These are phyloP conservation scores for Gavia stellata DNA, from an alignment of 2,113 vertebrate species.

Conservation along the genomic window DNA sequence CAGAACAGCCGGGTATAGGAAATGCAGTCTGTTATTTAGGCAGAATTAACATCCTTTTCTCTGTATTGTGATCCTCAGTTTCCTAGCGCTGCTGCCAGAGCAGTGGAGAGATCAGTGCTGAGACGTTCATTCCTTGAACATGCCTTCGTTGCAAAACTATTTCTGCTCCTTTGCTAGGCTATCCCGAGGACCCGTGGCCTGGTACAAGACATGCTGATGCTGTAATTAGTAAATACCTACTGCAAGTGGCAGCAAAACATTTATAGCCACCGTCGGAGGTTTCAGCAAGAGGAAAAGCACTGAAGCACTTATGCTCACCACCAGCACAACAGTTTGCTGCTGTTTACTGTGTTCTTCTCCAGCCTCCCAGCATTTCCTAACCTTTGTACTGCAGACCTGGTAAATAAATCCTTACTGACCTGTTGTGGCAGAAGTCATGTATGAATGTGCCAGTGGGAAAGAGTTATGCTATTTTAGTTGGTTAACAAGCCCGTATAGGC, in stretches of 20 bases:
- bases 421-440: neutral
- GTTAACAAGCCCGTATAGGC: neutral
- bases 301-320: neutral
- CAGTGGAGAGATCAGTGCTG: neutral
- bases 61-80: slow-evolving; percentile 36
- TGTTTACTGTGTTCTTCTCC: neutral
- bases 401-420: slow-evolving; percentile 28
- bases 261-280: neutral
- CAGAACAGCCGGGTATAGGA: slow-evolving; percentile 50
- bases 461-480: neutral
- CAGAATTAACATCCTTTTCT: slow-evolving; percentile 59
- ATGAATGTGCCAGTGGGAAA: neutral
- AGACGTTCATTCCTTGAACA: neutral
- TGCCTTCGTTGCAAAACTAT: slow-evolving; percentile 24
- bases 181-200: neutral
- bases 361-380: neutral
- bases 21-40: slow-evolving; percentile 55
- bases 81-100: neutral
- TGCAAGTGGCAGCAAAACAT: slow-evolving; percentile 11
- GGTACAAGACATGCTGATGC: neutral
- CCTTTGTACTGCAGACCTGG: neutral
- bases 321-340: neutral
- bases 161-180: slow-evolving; percentile 32
- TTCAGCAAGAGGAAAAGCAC: neutral
- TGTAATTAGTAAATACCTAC: slow-evolving; percentile 23